Conservation (phyloP, 64 coral and sea anemone genomes). For the Orbicella faveolata region DNA sequence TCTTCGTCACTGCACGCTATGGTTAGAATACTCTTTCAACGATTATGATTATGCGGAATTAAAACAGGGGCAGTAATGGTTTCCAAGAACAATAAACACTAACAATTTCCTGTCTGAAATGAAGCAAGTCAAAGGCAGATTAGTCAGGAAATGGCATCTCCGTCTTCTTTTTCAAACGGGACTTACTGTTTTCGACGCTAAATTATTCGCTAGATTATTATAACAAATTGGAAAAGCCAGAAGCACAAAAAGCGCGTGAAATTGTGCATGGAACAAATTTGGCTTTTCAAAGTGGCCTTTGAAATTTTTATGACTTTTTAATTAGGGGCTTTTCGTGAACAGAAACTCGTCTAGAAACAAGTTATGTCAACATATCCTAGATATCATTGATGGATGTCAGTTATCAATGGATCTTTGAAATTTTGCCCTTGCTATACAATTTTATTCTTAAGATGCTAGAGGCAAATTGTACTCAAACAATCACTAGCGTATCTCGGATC, state of each 20-base stretch:
- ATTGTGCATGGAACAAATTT: slow-evolving; percentile 11
- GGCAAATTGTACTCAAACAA: slow-evolving; percentile 22
- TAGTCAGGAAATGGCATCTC: slow-evolving; percentile 28
- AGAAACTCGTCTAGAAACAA: background rate
- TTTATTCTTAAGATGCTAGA: slow-evolving; percentile 18
- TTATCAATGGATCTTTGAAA: slow-evolving; percentile 13
- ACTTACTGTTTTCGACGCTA: background rate
- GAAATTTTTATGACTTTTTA: slow-evolving; percentile 9
- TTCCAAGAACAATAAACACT: background rate
- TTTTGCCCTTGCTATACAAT: background rate
- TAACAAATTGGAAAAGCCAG: background rate
- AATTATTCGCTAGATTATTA: background rate
- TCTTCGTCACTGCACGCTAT: slow-evolving; percentile 39
- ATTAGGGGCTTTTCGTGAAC: background rate
- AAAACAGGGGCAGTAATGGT: slow-evolving; percentile 32
- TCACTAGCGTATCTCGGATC: background rate
- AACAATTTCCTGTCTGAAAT: slow-evolving; percentile 42
- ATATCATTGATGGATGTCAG: background rate
- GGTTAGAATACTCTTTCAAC: background rate
- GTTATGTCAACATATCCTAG: background rate
- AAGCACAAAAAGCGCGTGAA: background rate
- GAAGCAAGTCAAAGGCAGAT: background rate
- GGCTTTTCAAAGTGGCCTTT: background rate
- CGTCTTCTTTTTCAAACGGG: background rate
- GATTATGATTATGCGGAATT: slow-evolving; percentile 16